phyloP scores from a whole-genome alignment of 1,140 invertebrate genomes.

The Cecropterus lyciades region DNA sequence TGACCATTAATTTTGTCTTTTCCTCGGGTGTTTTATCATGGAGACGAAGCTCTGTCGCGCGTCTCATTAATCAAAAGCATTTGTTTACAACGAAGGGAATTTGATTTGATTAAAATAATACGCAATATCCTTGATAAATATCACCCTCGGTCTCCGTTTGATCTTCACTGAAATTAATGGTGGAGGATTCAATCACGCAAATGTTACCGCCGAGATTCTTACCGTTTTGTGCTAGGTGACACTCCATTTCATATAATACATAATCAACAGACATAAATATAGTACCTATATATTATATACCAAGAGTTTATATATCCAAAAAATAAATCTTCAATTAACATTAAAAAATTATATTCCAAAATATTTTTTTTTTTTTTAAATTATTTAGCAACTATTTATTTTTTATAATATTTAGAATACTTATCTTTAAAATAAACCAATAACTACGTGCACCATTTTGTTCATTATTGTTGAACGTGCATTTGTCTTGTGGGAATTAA shows the following conservation, averaged over 20 bases:
- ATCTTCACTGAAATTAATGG: constrained; percentile 82
- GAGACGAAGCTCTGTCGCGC: constrained; percentile 77
- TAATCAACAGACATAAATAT: background rate
- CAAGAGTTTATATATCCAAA: too few relatives aligned
- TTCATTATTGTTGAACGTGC: too few relatives aligned
- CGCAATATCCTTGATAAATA: constrained; percentile 85
- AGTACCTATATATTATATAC: too few relatives aligned
- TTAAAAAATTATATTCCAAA: too few relatives aligned
- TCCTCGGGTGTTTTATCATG: constrained; percentile 80
- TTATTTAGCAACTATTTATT: too few relatives aligned
- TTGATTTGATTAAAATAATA: constrained; percentile 85
- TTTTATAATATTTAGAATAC: too few relatives aligned
- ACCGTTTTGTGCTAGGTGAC: constrained; percentile 44
- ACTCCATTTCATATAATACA: background rate
- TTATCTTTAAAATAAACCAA: too few relatives aligned
- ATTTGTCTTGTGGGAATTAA: too few relatives aligned
- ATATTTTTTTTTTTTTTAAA: too few relatives aligned
- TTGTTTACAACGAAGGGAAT: constrained; percentile 84
- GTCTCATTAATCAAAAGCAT: constrained; percentile 84
- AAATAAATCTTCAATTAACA: too few relatives aligned
- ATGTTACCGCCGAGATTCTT: constrained; percentile 60
- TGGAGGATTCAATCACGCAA: constrained; percentile 80
- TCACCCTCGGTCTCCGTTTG: constrained; percentile 83
- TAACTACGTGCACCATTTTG: too few relatives aligned
- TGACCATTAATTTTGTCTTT: constrained; percentile 82